A percentile compares a stretch with the other conserved stretches of the same genome.
Conservation (phyloP, 2,888 invertebrate species). For the Drosophila trichaetosa region DNA sequence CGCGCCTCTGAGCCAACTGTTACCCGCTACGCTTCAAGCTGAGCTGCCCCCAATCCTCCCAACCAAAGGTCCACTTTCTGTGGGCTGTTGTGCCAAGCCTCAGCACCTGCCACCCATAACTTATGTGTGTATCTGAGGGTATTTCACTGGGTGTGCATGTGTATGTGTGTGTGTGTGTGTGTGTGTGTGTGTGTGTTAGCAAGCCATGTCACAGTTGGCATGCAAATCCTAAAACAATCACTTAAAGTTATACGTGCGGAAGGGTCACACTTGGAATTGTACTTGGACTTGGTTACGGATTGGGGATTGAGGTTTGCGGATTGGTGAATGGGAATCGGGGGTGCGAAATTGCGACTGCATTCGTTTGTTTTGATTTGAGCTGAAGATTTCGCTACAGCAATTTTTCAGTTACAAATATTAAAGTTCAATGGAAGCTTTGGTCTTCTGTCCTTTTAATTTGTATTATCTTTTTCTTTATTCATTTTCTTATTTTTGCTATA, state of each 20-base stretch:
- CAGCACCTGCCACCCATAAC: slow-evolving; percentile 25
- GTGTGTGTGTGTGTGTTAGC: slow-evolving; percentile 7
- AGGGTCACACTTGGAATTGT: slow-evolving; percentile 43
- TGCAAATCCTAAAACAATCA: slow-evolving; percentile 68
- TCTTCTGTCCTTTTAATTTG: background rate
- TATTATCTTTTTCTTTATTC: background rate
- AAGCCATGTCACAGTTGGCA: slow-evolving; percentile 52
- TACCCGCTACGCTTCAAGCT: slow-evolving; percentile 18
- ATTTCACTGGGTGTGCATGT: slow-evolving; percentile 6
- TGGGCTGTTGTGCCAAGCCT: slow-evolving; percentile 8
- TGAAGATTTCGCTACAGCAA: background rate
- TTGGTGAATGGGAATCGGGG: background rate
- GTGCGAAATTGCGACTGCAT: background rate
- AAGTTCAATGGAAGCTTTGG: background rate
- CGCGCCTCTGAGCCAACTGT: slow-evolving; percentile 9
- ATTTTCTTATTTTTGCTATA: background rate
- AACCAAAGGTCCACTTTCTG: slow-evolving; percentile 5
- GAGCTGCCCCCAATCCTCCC: background rate
- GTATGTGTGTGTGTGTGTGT: slow-evolving; percentile 7
- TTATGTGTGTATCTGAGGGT: slow-evolving; percentile 4
- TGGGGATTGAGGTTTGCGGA: background rate
- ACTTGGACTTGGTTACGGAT: background rate
- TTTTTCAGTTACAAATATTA: background rate
- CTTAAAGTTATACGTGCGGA: slow-evolving; percentile 54
- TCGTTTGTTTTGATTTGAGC: background rate